Percentiles rank a stretch among this genome's conserved stretches.
phyloP scores from a whole-genome alignment of 2,113 vertebrate genomes.

The Entelurus aequoreus region DNA sequence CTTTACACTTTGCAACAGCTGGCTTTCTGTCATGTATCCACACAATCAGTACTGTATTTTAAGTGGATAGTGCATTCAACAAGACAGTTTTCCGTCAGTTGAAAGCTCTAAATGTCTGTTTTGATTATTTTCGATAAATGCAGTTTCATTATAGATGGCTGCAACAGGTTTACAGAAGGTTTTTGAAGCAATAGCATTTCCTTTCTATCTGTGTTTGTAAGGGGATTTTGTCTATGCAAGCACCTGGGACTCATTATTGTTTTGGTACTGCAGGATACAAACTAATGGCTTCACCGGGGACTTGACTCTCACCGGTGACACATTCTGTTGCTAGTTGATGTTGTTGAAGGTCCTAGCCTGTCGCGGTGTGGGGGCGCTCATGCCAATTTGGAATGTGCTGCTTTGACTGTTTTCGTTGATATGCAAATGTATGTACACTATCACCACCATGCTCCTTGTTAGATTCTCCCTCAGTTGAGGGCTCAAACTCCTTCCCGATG shows the following conservation, averaged over 20 bases:
- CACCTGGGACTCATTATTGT: constrained; percentile 45
- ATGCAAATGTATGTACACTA: constrained; percentile 27
- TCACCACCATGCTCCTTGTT: constrained; percentile 17
- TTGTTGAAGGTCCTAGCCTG: constrained; percentile 15
- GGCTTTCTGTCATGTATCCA: too few relatives aligned
- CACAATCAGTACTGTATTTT: too few relatives aligned
- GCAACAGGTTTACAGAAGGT: constrained; percentile 17
- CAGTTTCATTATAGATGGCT: constrained; percentile 3
- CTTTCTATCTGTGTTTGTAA: constrained; percentile 31
- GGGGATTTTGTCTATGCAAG: constrained; percentile 24
- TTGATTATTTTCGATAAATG: too few relatives aligned
- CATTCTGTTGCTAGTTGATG: constrained; percentile 21
- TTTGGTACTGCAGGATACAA: constrained; percentile 51
- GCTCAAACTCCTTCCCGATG: constrained; percentile 19
- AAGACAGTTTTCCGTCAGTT: too few relatives aligned
- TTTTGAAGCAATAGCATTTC: constrained; percentile 11
- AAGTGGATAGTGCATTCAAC: too few relatives aligned
- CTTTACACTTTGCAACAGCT: too few relatives aligned
- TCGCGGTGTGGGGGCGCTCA: constrained; percentile 2
- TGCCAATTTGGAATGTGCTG: constrained; percentile 12
- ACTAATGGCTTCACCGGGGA: constrained; percentile 55
- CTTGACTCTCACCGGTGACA: constrained; percentile 22
- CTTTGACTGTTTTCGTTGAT: constrained; percentile 38
- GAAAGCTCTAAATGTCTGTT: too few relatives aligned
- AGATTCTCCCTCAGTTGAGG: constrained; percentile 20